A percentile compares a stretch with the other conserved stretches of the same genome.
Evolutionary conservation across 2,797 vertebrate species (phyloP).

Genomic region (Garrulus glandarius): DNA sequence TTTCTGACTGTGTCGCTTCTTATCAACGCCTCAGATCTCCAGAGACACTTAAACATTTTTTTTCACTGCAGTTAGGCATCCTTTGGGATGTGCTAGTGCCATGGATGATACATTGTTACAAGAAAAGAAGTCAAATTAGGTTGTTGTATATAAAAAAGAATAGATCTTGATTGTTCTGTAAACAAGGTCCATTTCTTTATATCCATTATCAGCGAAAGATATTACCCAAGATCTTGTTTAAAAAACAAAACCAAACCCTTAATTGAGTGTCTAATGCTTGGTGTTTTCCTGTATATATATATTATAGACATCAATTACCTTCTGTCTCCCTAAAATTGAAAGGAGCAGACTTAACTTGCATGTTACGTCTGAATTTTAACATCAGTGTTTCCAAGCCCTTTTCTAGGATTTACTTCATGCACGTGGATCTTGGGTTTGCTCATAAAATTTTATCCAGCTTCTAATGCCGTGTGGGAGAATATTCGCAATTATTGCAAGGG

Average conservation of each 20-base stretch:
- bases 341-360: neutral
- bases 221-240: neutral
- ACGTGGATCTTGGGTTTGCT: neutral
- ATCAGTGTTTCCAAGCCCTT: neutral
- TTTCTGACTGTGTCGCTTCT: conserved; percentile 50
- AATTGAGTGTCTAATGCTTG: neutral
- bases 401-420: neutral
- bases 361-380: neutral
- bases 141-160: neutral
- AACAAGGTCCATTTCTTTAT: neutral
- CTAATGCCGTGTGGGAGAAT: neutral
- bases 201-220: neutral
- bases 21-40: conserved; percentile 28
- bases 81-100: conserved; percentile 26
- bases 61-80: conserved; percentile 50
- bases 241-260: conserved; percentile 5
- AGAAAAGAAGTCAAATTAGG: conserved; percentile 10
- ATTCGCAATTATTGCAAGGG: neutral
- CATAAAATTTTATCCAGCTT: neutral
- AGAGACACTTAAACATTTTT: conserved; percentile 22
- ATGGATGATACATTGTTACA: conserved; percentile 13
- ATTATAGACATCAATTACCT: neutral
- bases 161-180: neutral
- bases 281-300: neutral
- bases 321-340: neutral